These are phyloP conservation scores for Pollenia angustigena DNA, from an alignment of 2,888 invertebrate genomes.

Conservation along the genomic window DNA sequence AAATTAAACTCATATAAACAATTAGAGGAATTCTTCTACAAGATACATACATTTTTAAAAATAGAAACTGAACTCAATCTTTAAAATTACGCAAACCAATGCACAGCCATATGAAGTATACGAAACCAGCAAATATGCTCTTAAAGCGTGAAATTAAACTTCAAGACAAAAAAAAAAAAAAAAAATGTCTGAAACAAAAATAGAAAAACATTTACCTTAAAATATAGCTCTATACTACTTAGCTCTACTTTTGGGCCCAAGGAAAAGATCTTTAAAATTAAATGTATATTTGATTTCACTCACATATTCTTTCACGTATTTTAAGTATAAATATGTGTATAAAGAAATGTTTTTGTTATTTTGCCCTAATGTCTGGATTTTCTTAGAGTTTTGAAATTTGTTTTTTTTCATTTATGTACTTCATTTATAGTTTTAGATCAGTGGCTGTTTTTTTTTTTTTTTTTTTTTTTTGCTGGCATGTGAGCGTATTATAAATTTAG, in stretches of 20 bases:
- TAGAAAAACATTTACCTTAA: slow-evolving; percentile 47
- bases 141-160: slow-evolving; percentile 22
- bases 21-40: slow-evolving; percentile 18
- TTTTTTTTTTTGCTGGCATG: slow-evolving; percentile 3
- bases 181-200: slow-evolving; percentile 10
- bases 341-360: slow-evolving; percentile 16
- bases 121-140: neutral
- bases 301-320: slow-evolving; percentile 6
- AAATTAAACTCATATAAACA: slow-evolving; percentile 25
- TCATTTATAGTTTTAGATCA: slow-evolving; percentile 7
- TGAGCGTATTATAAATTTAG: slow-evolving; percentile 53
- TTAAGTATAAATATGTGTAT: slow-evolving; percentile 15
- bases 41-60: slow-evolving; percentile 58
- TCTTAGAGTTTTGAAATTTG: slow-evolving; percentile 46
- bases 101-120: slow-evolving; percentile 13
- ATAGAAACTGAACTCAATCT: slow-evolving; percentile 73
- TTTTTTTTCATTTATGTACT: neutral
- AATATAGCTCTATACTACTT: slow-evolving; percentile 44
- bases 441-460: neutral
- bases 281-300: neutral
- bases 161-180: neutral
- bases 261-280: neutral
- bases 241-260: slow-evolving; percentile 3
- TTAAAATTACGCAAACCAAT: slow-evolving; percentile 58
- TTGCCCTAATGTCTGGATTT: slow-evolving; percentile 63